A percentile compares a stretch with the other conserved stretches of the same genome.
These are phyloP conservation scores for Nerophis ophidion DNA, from an alignment of 2,113 vertebrate species.

Conservation along the genomic window DNA sequence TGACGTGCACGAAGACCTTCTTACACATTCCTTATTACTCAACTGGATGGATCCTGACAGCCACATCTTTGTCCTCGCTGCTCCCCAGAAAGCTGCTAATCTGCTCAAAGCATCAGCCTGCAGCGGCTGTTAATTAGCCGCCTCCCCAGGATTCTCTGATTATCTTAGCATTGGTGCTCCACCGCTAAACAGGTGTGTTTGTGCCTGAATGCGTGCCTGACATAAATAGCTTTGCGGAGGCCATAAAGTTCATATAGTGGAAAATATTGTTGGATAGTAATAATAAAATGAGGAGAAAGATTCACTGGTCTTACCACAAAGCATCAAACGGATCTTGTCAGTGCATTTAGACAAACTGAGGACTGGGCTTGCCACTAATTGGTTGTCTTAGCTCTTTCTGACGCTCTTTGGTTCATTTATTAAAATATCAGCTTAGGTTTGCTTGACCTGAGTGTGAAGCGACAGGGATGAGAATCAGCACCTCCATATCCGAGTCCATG, in stretches of 20 bases:
- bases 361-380: neutral
- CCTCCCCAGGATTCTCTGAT: constrained; percentile 42
- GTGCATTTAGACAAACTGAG: neutral
- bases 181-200: constrained; percentile 7
- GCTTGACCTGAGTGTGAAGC: neutral
- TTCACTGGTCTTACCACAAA: neutral
- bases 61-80: constrained; percentile 50
- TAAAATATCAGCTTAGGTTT: neutral
- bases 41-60: constrained; percentile 57
- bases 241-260: neutral
- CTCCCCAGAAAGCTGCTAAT: constrained; percentile 55
- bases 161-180: constrained; percentile 21
- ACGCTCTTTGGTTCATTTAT: neutral
- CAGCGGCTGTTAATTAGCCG: constrained; percentile 53
- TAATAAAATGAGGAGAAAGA: neutral
- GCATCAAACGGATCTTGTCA: neutral
- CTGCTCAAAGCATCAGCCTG: constrained; percentile 52
- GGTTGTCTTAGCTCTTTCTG: neutral
- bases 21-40: constrained; percentile 46
- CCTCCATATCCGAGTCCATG: too few species aligned
- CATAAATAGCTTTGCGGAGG: neutral
- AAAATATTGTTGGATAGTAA: neutral
- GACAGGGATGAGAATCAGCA: too few species aligned
- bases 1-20: neutral
- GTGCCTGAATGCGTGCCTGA: neutral